A percentile compares a stretch with the other conserved stretches of the same genome.
These are phyloP conservation scores for Cheilosia variabilis DNA, from an alignment of 2,888 invertebrate species.

Conservation along the genomic window DNA sequence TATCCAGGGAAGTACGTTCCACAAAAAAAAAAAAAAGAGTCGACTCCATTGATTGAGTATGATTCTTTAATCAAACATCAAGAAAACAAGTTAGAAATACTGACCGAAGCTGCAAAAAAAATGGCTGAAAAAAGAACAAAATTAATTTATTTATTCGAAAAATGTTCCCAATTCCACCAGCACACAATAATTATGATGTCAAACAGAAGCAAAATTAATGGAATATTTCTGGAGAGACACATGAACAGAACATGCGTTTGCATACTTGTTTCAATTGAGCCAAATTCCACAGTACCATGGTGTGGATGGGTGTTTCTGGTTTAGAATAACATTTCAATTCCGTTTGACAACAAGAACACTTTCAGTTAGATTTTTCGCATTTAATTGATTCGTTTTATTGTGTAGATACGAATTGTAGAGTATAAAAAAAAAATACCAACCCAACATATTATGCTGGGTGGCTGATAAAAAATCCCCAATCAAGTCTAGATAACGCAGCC, in stretches of 20 bases:
- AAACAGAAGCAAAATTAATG: constrained; percentile 38
- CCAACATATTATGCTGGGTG: no score
- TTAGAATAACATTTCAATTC: constrained; percentile 13
- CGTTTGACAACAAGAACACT: constrained; percentile 35
- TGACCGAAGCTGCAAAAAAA: not conserved
- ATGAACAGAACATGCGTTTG: constrained; percentile 7
- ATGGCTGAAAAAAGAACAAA: not conserved
- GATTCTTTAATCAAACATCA: no score
- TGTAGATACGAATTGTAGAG: constrained; percentile 30
- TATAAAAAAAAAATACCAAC: no score
- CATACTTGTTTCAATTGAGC: constrained; percentile 40
- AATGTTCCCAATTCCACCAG: not conserved
- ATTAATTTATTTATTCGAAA: constrained; percentile 23
- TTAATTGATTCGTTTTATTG: constrained; percentile 48
- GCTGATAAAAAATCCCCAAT: constrained; percentile 15
- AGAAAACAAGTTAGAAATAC: not conserved
- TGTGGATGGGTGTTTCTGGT: not conserved
- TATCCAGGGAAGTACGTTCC: no score
- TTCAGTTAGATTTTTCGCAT: not conserved
- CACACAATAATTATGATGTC: constrained; percentile 47
- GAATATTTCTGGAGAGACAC: constrained; percentile 9
- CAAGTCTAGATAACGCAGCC: constrained; percentile 39
- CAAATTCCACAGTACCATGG: constrained; percentile 15
- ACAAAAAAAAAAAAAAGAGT: no score
- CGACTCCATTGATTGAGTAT: no score